phyloP scores from a whole-genome alignment of 2,888 invertebrate species.

The Tortrix viridana region DNA sequence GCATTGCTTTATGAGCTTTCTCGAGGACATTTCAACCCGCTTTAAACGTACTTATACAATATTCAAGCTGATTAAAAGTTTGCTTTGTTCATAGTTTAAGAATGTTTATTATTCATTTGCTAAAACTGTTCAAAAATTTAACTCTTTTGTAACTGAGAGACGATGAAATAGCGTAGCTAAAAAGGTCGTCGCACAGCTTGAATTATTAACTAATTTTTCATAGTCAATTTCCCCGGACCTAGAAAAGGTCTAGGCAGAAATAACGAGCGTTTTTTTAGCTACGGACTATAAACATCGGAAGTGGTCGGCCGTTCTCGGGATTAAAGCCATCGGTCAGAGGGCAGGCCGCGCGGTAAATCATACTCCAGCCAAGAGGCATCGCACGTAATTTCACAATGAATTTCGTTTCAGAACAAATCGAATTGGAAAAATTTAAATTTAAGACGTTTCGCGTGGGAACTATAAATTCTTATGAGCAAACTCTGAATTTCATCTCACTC shows the following conservation, averaged over 20 bases:
- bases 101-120: neutral
- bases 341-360: constrained; percentile 24
- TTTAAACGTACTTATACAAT: neutral
- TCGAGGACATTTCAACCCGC: neutral
- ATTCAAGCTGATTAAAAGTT: constrained; percentile 1
- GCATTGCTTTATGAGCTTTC: constrained; percentile 8
- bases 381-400: constrained; percentile 30
- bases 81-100: neutral
- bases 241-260: constrained; percentile 2
- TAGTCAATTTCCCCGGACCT: neutral
- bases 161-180: too few species aligned
- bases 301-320: neutral
- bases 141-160: too few species aligned
- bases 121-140: neutral
- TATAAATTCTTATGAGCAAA: constrained; percentile 30
- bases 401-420: constrained; percentile 31
- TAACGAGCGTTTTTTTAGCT: constrained; percentile 9
- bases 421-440: constrained; percentile 38
- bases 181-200: neutral
- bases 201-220: constrained; percentile 2
- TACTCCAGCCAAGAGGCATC: constrained; percentile 8
- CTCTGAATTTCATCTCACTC: neutral
- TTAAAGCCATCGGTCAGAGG: constrained; percentile 19
- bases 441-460: constrained; percentile 25
- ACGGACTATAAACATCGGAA: constrained; percentile 2